phyloP scores from a whole-genome alignment of 2,888 invertebrate species.

The Cristatella mucedo region DNA sequence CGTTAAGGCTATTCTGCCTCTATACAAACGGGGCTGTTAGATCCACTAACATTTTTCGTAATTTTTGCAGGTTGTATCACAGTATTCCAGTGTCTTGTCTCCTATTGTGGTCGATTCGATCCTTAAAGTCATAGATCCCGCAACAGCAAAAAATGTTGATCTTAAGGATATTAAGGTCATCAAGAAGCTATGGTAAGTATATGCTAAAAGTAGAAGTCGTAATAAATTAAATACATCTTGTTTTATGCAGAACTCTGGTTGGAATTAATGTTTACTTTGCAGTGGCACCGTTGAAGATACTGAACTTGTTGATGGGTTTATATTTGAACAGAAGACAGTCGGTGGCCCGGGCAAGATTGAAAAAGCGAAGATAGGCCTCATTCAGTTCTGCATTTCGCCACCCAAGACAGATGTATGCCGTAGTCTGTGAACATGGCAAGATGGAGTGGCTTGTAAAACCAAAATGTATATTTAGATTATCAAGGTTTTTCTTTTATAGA shows the following conservation, averaged over 20 bases:
- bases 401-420: constrained; percentile 72
- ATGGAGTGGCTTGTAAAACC: not conserved
- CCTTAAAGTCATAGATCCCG: constrained; percentile 60
- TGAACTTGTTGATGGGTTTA: constrained; percentile 80
- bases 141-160: constrained; percentile 58
- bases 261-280: no score
- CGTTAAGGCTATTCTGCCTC: no score
- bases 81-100: constrained; percentile 83
- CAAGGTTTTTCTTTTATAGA: constrained; percentile 22
- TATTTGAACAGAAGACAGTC: constrained; percentile 76
- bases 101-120: constrained; percentile 96
- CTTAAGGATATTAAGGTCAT: constrained; percentile 86
- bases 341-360: constrained; percentile 76
- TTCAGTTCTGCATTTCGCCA: constrained; percentile 97
- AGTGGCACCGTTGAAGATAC: constrained; percentile 90
- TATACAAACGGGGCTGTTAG: no score
- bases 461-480: not conserved
- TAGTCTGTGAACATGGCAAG: not conserved
- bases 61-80: constrained; percentile 64
- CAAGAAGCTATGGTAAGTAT: constrained; percentile 61
- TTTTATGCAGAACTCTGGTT: no score
- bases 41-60: constrained; percentile 10
- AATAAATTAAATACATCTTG: no score
- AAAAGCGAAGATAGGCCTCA: constrained; percentile 93
- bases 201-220: not conserved